phyloP scores from a whole-genome alignment of 2,113 vertebrate species.

The Nothoprocta pentlandii region DNA sequence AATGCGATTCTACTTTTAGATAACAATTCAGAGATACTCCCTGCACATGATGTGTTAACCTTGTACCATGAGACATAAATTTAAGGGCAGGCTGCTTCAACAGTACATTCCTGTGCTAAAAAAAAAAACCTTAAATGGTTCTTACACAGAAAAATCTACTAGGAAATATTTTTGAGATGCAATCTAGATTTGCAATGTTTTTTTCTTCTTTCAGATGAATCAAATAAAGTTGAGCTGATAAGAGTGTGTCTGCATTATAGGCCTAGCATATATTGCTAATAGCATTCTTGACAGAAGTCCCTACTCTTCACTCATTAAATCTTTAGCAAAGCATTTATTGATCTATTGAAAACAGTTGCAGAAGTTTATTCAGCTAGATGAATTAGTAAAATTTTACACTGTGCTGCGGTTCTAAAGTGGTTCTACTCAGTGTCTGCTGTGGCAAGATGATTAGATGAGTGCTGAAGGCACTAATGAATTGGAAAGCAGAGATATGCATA shows the following conservation, averaged over 20 bases:
- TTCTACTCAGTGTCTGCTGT: not conserved
- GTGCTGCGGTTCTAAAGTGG: conserved; percentile 34
- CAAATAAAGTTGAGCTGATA: not conserved
- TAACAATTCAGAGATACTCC: not conserved
- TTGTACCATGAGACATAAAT: not conserved
- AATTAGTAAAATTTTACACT: not conserved
- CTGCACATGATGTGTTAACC: not conserved
- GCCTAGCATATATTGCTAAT: not conserved
- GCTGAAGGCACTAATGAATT: conserved; percentile 48
- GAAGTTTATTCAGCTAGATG: not conserved
- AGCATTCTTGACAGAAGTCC: not conserved
- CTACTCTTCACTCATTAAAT: not conserved
- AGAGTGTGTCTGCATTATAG: not conserved
- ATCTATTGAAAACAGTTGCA: not conserved
- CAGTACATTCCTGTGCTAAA: not conserved
- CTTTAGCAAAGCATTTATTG: conserved; percentile 9
- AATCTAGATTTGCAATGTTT: not conserved
- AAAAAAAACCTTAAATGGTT: not conserved
- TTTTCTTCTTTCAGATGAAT: not conserved
- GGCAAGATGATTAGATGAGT: conserved; percentile 43
- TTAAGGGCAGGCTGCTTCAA: not conserved
- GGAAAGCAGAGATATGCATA: conserved; percentile 47
- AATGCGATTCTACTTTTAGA: not conserved
- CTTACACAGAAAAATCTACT: not conserved
- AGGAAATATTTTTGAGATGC: not conserved